These are phyloP conservation scores for Ploceus nigricollis DNA, from an alignment of 2,113 vertebrate genomes.

Conservation along the genomic window DNA sequence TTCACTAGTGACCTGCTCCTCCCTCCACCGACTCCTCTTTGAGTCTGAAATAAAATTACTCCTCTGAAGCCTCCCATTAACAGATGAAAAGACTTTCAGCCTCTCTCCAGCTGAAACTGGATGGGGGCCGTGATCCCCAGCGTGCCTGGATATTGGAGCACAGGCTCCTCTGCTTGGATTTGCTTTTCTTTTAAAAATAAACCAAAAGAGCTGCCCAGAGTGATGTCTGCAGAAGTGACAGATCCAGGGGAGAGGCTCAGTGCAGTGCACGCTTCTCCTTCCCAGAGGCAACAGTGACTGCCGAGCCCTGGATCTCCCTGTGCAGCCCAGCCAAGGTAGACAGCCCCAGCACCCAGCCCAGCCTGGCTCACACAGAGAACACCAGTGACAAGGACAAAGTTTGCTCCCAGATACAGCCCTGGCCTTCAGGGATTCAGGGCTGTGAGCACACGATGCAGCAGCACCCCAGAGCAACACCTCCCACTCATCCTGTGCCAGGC, in stretches of 20 bases:
- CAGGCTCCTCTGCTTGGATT: background rate
- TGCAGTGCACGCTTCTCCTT: background rate
- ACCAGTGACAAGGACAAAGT: background rate
- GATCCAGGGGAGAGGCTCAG: background rate
- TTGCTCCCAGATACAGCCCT: background rate
- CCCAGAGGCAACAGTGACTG: background rate
- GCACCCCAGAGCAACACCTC: background rate
- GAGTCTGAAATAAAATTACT: constrained; percentile 17
- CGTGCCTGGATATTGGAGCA: background rate
- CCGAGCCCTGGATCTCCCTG: background rate
- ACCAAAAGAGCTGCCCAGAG: background rate
- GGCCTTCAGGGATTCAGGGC: background rate
- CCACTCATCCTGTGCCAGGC: background rate
- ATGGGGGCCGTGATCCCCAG: background rate
- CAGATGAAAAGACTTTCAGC: background rate
- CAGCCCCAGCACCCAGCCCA: background rate
- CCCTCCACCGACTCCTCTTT: background rate
- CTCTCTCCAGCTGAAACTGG: background rate
- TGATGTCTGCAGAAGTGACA: background rate
- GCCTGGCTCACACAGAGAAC: background rate
- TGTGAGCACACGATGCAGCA: background rate
- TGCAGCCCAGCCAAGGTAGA: background rate
- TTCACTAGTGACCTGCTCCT: background rate
- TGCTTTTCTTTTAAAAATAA: background rate
- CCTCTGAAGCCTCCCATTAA: constrained; percentile 7